Conservation (phyloP, 1,140 invertebrate species). For the Drosophila melanogaster region DNA sequence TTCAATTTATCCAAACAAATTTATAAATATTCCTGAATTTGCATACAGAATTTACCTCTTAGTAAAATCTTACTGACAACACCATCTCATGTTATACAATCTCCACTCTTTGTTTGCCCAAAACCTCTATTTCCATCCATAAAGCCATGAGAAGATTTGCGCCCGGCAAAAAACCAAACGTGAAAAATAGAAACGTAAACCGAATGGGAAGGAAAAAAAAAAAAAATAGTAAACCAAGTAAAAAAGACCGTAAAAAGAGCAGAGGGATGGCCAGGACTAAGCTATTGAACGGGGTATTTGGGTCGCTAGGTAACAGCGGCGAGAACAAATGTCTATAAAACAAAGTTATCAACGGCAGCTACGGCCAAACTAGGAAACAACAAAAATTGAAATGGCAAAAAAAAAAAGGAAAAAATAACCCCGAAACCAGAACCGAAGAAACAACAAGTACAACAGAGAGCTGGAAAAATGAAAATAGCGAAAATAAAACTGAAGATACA, state of each 20-base stretch:
- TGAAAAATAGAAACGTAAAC: conserved; percentile 47
- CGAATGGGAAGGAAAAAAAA: conserved; percentile 19
- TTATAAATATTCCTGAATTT: not conserved
- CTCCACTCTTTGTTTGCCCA: conserved; percentile 30
- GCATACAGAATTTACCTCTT: conserved; percentile 5
- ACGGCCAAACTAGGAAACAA: conserved; percentile 32
- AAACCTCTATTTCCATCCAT: not conserved
- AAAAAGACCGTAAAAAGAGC: conserved; percentile 18
- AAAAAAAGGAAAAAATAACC: conserved; percentile 33
- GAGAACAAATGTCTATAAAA: conserved; percentile 76
- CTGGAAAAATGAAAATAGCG: conserved; percentile 36
- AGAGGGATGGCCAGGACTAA: conserved; percentile 37
- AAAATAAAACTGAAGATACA: conserved; percentile 67
- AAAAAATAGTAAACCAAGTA: not conserved
- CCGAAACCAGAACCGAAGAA: conserved; percentile 45
- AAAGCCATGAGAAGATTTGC: conserved; percentile 54
- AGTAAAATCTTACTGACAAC: conserved; percentile 19
- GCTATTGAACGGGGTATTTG: conserved; percentile 72
- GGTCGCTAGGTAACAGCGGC: conserved; percentile 73
- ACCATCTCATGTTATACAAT: conserved; percentile 53
- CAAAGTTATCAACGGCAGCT: conserved; percentile 71
- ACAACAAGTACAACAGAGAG: conserved; percentile 56
- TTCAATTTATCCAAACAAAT: no score
- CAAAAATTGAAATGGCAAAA: conserved; percentile 22
- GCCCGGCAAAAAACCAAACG: conserved; percentile 23